Conservation (phyloP, 2,888 invertebrate genomes). For the Empis livida region DNA sequence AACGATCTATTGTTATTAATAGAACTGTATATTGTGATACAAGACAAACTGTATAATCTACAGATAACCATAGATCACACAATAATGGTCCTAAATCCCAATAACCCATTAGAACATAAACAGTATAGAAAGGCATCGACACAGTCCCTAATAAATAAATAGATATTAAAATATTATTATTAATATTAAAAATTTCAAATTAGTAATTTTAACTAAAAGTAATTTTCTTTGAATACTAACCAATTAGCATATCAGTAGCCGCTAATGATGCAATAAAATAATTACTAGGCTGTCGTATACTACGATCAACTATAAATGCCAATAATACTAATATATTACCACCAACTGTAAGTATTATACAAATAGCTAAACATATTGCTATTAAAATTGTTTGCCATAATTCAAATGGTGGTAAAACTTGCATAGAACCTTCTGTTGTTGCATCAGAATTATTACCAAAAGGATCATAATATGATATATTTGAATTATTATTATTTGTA, state of each 20-base stretch:
- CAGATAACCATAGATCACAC: conserved; percentile 96
- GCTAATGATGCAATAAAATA: conserved; percentile 98
- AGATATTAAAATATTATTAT: background rate
- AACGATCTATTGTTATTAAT: conserved; percentile 95
- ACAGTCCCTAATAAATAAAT: conserved; percentile 60
- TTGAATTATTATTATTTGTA: conserved; percentile 21
- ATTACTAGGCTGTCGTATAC: conserved; percentile 93
- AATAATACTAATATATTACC: conserved; percentile 92
- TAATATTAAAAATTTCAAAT: background rate
- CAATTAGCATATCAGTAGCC: conserved; percentile 93
- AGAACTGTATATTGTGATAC: conserved; percentile 99
- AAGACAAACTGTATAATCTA: conserved; percentile 97
- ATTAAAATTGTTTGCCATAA: conserved; percentile 84
- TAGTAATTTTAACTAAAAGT: background rate
- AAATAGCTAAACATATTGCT: conserved; percentile 72
- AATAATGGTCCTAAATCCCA: conserved; percentile 94
- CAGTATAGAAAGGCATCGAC: conserved; percentile 97
- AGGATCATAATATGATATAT: conserved; percentile 16
- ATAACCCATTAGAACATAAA: conserved; percentile 89
- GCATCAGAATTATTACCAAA: conserved; percentile 24
- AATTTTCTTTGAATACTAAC: conserved; percentile 24
- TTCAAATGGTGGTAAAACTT: conserved; percentile 71
- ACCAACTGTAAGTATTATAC: conserved; percentile 82
- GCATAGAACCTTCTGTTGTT: conserved; percentile 31
- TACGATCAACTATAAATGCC: conserved; percentile 88